phyloP scores from a whole-genome alignment of 2,113 vertebrate species.

The Opisthocomus hoazin region DNA sequence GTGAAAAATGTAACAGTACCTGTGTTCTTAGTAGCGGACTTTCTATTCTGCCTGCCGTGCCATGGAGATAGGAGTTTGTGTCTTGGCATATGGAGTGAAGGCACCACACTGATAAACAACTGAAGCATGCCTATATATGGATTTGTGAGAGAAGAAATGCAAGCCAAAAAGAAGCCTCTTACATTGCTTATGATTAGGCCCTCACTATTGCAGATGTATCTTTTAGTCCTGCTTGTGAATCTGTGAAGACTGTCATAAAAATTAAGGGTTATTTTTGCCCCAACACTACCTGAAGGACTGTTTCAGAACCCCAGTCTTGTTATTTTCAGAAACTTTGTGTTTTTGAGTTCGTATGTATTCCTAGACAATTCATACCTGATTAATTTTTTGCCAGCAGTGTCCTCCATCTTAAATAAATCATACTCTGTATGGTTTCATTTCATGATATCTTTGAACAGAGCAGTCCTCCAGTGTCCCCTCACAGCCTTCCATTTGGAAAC shows the following conservation, averaged over 20 bases:
- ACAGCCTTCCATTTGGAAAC: not conserved
- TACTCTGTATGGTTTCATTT: not conserved
- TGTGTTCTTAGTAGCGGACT: not conserved
- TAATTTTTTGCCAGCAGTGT: not conserved
- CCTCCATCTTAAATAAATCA: not conserved
- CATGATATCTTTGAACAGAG: not conserved
- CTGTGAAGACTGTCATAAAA: not conserved
- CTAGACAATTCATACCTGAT: not conserved
- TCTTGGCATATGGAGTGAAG: not conserved
- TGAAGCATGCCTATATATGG: not conserved
- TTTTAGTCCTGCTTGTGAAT: not conserved
- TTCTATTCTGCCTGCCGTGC: not conserved
- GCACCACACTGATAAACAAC: not conserved
- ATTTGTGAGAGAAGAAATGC: not conserved
- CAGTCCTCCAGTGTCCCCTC: not conserved
- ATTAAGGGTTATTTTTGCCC: not conserved
- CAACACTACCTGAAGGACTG: not conserved
- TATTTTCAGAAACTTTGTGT: not conserved
- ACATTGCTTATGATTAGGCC: not conserved
- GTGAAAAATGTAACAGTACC: not conserved
- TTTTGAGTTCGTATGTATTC: not conserved
- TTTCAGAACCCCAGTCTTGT: not conserved
- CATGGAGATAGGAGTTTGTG: not conserved
- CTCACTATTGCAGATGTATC: accelerated
- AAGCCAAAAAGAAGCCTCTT: not conserved